Conservation (phyloP, 2,113 vertebrate genomes). For the Dermatemys mawii region DNA sequence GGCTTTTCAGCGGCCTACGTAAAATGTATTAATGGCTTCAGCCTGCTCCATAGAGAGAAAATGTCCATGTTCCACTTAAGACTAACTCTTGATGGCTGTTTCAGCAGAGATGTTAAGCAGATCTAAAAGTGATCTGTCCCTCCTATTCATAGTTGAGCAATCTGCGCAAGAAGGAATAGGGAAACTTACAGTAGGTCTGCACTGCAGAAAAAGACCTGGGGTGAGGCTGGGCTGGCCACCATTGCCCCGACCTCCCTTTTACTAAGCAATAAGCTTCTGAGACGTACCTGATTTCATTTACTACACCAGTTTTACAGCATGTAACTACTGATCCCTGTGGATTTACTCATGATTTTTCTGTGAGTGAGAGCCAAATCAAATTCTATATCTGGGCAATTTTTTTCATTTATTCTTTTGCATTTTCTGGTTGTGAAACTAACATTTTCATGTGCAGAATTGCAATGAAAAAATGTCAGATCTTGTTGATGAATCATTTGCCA, state of each 20-base stretch:
- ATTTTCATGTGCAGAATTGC: background rate
- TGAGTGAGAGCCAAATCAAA: accelerated
- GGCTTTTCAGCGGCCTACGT: background rate
- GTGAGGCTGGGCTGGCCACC: background rate
- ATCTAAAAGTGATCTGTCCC: background rate
- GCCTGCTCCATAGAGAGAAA: background rate
- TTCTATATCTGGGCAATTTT: background rate
- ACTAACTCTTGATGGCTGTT: background rate
- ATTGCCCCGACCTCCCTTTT: accelerated
- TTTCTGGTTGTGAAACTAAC: background rate
- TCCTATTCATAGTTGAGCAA: background rate
- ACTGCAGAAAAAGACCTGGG: background rate
- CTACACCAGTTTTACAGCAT: background rate
- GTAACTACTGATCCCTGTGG: background rate
- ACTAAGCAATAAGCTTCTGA: accelerated
- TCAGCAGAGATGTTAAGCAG: background rate
- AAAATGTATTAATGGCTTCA: background rate
- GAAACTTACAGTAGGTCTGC: background rate
- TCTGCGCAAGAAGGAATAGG: background rate
- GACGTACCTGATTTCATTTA: background rate
- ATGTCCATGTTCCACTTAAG: background rate
- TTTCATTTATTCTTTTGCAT: background rate
- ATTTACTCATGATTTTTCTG: accelerated
- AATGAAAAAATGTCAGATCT: slow-evolving; percentile 54
- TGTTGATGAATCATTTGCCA: slow-evolving; percentile 24